Conservation (phyloP, 2,797 vertebrate species). For the Serranus cabrilla region DNA sequence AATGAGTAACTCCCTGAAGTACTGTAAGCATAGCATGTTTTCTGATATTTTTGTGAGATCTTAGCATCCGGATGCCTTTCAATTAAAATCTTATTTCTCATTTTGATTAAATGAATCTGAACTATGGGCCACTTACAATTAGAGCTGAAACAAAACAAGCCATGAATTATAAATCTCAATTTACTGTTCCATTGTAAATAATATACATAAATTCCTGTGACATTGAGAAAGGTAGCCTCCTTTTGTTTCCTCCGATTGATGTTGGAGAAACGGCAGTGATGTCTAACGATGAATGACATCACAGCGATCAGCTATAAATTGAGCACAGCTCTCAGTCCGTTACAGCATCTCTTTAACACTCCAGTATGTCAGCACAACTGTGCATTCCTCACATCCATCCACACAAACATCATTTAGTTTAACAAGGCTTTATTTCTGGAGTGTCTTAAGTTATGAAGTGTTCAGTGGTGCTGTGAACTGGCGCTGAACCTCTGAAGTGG, state of each 20-base stretch:
- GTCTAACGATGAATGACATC: background rate
- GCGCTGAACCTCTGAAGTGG: constrained; percentile 55
- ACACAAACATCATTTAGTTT: constrained; percentile 46
- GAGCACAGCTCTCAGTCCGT: background rate
- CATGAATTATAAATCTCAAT: constrained; percentile 5
- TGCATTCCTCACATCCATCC: constrained; percentile 24
- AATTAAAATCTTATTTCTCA: constrained; percentile 5
- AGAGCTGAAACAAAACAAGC: background rate
- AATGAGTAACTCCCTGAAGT: constrained; percentile 31
- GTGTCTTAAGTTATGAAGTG: constrained; percentile 44
- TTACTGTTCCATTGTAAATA: background rate
- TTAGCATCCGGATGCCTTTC: constrained; percentile 5
- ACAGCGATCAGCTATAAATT: background rate
- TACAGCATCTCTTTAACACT: constrained; percentile 16
- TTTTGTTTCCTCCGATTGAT: constrained; percentile 13
- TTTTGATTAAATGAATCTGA: constrained; percentile 13
- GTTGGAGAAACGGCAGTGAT: background rate
- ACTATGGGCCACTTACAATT: background rate
- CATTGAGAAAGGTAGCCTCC: background rate
- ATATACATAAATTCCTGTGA: background rate
- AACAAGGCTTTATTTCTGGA: constrained; percentile 52
- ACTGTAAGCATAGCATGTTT: constrained; percentile 12
- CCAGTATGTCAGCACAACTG: constrained; percentile 14
- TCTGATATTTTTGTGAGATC: constrained; percentile 26
- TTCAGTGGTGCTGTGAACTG: constrained; percentile 53